Evolutionary conservation across 2,888 invertebrate species (phyloP), one percentile per base, ranked within the genome.

Genomic region (Ditula angustiorana): DNA sequence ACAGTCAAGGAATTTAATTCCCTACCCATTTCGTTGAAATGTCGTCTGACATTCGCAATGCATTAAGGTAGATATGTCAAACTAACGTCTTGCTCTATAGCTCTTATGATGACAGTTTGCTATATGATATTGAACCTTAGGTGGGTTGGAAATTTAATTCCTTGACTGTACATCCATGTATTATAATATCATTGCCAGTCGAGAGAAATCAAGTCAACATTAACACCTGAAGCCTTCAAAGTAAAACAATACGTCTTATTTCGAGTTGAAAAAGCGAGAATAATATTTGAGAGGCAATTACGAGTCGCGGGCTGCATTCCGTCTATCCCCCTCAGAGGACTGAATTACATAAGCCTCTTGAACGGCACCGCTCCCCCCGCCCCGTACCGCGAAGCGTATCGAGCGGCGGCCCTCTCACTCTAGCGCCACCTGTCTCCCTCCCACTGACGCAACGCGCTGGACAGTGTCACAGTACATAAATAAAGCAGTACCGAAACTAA

Each of bases 371-470:
- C 44, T 46, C 46, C 28, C 52, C 24, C 53, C n/a, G 57, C 50
- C 57, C 41, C 47, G 30, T 44, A 16, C 44, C 53, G 21, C 50
- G 11, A 23, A 41, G 83, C 79, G 81, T 86, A 85, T 85, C 84
- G 87, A 87, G 81, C 87, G 85, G 72, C 74, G 53, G 53, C 67
- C 69, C 61, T 80, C 82, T 70, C 79, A 28, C 72, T 84, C 82
- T 35, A 73, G 68, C 75, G 65, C 50, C 44, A 67, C 71, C 79
- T 16, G 71, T 80, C 82, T 63, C 74, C 35, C 74, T 67, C 68
- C 63, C 69, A 56, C 68, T 63, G 63, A 63, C 63, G 63, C 63
- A 63, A 50, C 66, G 61, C 66, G 61, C 66, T 64, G 58, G 61
- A 59, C 71, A 60, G 62, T 67, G 67, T n/a, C n/a, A n/a, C n/a